phyloP scores from a whole-genome alignment of 2,888 invertebrate species.

The Mechanitis mazaeus region DNA sequence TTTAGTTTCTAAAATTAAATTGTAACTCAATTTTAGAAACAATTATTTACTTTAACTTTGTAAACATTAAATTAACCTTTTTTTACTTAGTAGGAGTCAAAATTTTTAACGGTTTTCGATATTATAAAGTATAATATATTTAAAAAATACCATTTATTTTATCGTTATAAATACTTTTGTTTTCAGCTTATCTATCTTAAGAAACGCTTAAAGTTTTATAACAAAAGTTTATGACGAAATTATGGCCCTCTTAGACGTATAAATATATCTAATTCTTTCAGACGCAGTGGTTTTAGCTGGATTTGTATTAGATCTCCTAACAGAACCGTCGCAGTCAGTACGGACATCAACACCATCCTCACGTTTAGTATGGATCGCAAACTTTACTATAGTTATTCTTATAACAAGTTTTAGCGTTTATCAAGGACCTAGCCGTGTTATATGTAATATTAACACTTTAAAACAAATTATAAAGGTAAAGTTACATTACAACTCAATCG shows the following conservation, averaged over 20 bases:
- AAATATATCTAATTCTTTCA: slow-evolving; percentile 8
- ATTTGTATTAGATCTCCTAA: slow-evolving; percentile 16
- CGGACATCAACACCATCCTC: slow-evolving; percentile 14
- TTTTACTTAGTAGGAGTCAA: too few species aligned
- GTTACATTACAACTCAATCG: neutral
- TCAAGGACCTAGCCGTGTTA: slow-evolving; percentile 12
- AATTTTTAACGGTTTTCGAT: too few species aligned
- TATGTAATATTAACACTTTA: slow-evolving; percentile 15
- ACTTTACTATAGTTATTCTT: slow-evolving; percentile 12
- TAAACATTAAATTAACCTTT: too few species aligned
- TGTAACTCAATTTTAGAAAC: too few species aligned
- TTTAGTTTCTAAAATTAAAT: too few species aligned
- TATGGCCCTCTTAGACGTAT: neutral
- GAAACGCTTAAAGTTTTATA: neutral
- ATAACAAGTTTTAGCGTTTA: slow-evolving; percentile 18
- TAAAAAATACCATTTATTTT: too few species aligned
- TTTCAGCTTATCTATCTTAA: too few species aligned
- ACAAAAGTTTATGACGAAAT: neutral
- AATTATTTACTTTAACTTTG: too few species aligned
- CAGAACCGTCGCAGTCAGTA: slow-evolving; percentile 9
- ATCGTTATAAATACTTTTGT: too few species aligned
- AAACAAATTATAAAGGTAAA: slow-evolving; percentile 20
- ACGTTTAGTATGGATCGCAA: slow-evolving; percentile 18
- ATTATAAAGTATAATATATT: too few species aligned
- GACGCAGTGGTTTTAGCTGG: slow-evolving; percentile 16